Base-by-base conservation (phyloP, 2,113 vertebrate genomes). In the Protobothrops mucrosquamatus region DNA sequence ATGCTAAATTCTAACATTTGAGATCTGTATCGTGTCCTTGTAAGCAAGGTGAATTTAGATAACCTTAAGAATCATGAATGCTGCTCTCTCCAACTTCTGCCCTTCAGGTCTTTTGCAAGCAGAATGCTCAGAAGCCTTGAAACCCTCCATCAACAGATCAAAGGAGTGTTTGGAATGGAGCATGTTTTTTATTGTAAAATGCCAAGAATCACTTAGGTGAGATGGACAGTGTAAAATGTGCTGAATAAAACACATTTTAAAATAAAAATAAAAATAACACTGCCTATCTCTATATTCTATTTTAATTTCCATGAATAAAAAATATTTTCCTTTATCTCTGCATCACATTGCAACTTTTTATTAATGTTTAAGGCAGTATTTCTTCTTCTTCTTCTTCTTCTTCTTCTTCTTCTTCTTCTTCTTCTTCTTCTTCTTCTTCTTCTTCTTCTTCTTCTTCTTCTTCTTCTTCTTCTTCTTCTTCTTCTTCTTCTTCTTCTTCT, bases 271-370 rank as follows among this genome's bases (percentile, higher is more conserved):
- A 64, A 64, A 64, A 64, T 20, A 39, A 81, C 6, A 39, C 2
- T 39, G 15, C 15, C 34, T 74, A 34, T 3, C 34, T 20, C n/a
- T 23, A 43, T 57, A 14, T 22, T 24, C 4, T 43, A 57, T 89
- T 88, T 55, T 39, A 55, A 91, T 91, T 51, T 57, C 57, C 39
- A 26, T 26, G 88, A 90, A 64, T 39, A 6, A 34, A 39, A 52
- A 59, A n/a, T 15, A 3, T 93, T 7, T 39, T 43, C 11, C 29
- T 12, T 34, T 46, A 6, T 29, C 0, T 0, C 0, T 1, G 1
- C 6, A 0, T 1, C 0, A n/a, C n/a, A 87, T 81, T 2, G 34
- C 34, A 22, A 0, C 0, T n/a, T 90, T 48, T 39, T n/a, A 18
- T 24, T 1, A 20, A 81, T 39, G 15, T 18, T 81, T 39, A 15